phyloP scores from a whole-genome alignment of 2,888 invertebrate species.

The Apamea anceps region DNA sequence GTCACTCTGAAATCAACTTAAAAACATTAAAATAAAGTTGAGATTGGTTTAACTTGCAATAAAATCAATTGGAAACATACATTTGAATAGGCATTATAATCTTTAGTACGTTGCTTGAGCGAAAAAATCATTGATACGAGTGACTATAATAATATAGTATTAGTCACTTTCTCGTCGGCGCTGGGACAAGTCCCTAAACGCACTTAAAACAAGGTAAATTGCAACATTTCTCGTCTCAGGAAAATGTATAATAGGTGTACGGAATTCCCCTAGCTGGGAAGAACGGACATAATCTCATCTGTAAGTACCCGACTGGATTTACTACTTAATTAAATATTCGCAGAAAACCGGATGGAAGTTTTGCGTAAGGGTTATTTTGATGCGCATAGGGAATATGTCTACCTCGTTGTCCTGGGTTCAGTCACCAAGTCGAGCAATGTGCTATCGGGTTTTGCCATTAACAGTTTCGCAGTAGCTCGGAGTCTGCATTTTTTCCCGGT shows the following conservation, averaged over 20 bases:
- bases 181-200: not conserved
- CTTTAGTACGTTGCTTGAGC: not conserved
- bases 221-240: not conserved
- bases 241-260: not conserved
- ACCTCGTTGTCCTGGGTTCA: not conserved
- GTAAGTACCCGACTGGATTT: not conserved
- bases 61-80: too few relatives aligned
- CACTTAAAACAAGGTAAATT: constrained; percentile 32
- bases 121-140: not conserved
- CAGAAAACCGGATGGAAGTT: not conserved
- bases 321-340: not conserved
- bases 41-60: too few relatives aligned
- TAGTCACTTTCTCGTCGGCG: not conserved
- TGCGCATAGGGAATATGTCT: not conserved
- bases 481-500: not conserved
- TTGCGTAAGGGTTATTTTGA: not conserved
- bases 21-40: too few relatives aligned
- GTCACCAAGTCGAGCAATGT: not conserved
- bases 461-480: not conserved
- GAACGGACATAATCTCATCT: not conserved
- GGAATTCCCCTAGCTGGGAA: constrained; percentile 27
- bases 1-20: too few relatives aligned
- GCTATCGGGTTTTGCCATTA: not conserved
- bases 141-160: too few relatives aligned
- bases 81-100: not conserved